Evolutionary conservation across 2,797 vertebrate genomes (phyloP).

Genomic region (Fringilla coelebs): DNA sequence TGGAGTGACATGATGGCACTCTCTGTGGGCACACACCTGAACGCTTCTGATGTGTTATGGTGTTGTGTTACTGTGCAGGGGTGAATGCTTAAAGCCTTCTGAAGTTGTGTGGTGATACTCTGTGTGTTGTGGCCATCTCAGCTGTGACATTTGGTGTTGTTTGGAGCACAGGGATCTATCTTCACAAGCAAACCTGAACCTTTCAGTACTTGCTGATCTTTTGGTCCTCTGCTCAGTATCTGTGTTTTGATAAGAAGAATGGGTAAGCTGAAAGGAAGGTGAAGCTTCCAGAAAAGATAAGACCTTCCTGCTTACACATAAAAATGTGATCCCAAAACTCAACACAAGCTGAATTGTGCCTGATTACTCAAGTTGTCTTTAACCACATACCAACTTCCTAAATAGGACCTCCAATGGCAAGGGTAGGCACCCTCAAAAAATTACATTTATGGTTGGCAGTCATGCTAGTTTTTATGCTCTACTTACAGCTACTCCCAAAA

Average conservation of each 20-base stretch:
- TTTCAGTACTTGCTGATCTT: neutral
- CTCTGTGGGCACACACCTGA: neutral
- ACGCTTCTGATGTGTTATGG: neutral
- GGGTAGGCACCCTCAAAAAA: neutral
- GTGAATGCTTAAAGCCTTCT: neutral
- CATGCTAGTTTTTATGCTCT: neutral
- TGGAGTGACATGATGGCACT: neutral
- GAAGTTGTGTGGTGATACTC: neutral
- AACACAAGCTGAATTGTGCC: neutral
- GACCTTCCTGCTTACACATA: neutral
- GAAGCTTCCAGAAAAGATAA: neutral
- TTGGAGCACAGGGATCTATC: neutral
- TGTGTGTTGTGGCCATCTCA: neutral
- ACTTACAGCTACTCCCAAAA: neutral
- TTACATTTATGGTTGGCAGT: neutral
- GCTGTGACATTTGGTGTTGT: neutral
- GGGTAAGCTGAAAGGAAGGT: neutral
- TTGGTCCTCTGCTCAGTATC: neutral
- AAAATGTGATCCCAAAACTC: neutral
- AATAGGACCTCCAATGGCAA: neutral
- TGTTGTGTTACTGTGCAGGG: neutral
- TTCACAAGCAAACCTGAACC: constrained; percentile 17
- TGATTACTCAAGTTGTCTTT: neutral
- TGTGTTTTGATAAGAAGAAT: neutral
- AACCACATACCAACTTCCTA: neutral